Evolutionary conservation across 1,140 invertebrate genomes (phyloP).

Genomic region (Arctopsyche grandis): DNA sequence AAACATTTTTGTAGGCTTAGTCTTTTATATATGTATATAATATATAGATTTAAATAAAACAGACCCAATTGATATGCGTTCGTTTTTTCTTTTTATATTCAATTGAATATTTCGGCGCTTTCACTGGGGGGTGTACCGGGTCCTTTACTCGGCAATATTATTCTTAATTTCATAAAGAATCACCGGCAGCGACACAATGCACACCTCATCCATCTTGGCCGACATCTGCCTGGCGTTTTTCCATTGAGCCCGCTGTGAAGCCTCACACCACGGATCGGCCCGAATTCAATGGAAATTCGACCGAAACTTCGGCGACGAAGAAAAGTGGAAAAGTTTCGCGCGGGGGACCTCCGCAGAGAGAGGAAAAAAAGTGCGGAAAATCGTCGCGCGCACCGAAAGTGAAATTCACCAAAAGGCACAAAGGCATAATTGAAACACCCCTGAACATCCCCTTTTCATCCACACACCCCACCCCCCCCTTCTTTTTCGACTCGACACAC

Average conservation of each 20-base stretch:
- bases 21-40: too few relatives aligned
- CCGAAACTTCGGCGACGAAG: not conserved
- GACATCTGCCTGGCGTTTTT: slow-evolving; percentile 33
- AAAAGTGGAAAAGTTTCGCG: slow-evolving; percentile 1
- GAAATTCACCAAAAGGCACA: too few relatives aligned
- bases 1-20: too few relatives aligned
- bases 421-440: too few relatives aligned
- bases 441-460: too few relatives aligned
- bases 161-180: slow-evolving; percentile 42
- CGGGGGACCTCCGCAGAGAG: not conserved
- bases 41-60: too few relatives aligned
- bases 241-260: slow-evolving; percentile 6
- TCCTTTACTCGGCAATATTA: not conserved
- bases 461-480: too few relatives aligned
- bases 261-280: not conserved
- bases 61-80: too few relatives aligned
- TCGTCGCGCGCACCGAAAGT: too few relatives aligned
- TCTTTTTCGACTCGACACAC: too few relatives aligned
- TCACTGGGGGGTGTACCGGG: not conserved
- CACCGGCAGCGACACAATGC: slow-evolving; percentile 35
- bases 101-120: not conserved
- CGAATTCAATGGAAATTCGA: not conserved
- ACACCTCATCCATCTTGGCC: slow-evolving; percentile 42
- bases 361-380: too few relatives aligned
- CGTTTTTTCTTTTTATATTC: not conserved